phyloP scores from a whole-genome alignment of 2,888 invertebrate genomes.

The Eupithecia insigniata region DNA sequence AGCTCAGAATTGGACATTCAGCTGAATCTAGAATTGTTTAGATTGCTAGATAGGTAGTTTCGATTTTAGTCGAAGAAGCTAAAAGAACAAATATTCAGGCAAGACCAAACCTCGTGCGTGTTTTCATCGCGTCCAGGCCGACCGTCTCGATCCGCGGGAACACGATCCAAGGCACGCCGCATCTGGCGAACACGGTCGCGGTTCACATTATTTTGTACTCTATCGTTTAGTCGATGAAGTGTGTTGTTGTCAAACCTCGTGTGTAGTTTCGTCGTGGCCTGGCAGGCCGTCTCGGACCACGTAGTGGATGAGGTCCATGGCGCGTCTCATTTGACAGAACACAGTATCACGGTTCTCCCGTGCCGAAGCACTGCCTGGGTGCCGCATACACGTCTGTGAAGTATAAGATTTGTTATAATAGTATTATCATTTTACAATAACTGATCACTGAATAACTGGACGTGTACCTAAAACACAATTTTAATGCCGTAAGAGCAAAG shows the following conservation, averaged over 20 bases:
- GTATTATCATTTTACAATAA: neutral
- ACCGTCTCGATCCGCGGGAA: constrained; percentile 92
- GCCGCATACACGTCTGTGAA: constrained; percentile 92
- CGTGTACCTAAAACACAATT: neutral
- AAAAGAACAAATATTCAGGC: constrained; percentile 13
- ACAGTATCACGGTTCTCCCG: constrained; percentile 98
- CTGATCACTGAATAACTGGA: neutral
- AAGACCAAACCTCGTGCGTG: constrained; percentile 68
- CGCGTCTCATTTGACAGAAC: constrained; percentile 98
- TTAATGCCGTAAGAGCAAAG: neutral
- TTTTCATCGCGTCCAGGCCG: constrained; percentile 78
- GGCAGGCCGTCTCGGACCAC: constrained; percentile 98
- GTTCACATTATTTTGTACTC: constrained; percentile 75
- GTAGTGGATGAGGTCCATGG: constrained; percentile 98
- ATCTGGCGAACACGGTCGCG: constrained; percentile 98
- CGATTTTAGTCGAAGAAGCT: neutral
- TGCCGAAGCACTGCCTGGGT: constrained; percentile 96
- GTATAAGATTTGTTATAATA: constrained; percentile 1
- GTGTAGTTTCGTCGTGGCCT: constrained; percentile 82
- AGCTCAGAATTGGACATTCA: neutral
- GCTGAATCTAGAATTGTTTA: neutral
- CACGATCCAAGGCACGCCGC: constrained; percentile 82
- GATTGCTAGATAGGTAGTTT: neutral
- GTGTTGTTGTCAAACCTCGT: constrained; percentile 67
- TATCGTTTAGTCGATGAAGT: neutral